A percentile compares a stretch with the other conserved stretches of the same genome.
These are phyloP conservation scores for Xiphorhynchus elegans DNA, from an alignment of 2,113 vertebrate genomes.

Conservation along the genomic window DNA sequence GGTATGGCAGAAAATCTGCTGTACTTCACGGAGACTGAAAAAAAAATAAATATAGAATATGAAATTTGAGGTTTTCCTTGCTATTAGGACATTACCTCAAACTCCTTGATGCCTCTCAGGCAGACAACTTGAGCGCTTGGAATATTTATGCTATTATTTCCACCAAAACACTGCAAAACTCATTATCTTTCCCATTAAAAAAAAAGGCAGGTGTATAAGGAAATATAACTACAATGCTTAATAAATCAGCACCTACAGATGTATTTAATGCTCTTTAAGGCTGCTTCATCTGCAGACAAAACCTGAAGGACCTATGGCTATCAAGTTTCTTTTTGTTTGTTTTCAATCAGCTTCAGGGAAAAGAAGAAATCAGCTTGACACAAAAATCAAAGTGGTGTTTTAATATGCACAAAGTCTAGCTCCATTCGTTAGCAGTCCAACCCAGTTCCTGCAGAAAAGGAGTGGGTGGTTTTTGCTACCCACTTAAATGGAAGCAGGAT, in stretches of 20 bases:
- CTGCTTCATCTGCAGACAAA: neutral
- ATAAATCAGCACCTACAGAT: slow-evolving; percentile 9
- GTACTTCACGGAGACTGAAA: neutral
- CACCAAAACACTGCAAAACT: neutral
- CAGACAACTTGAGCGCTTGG: neutral
- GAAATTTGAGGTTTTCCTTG: neutral
- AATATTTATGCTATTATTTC: neutral
- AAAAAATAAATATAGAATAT: neutral
- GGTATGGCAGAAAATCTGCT: neutral
- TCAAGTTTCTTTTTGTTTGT: slow-evolving; percentile 15
- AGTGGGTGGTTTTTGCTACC: slow-evolving; percentile 17
- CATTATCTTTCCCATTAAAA: neutral
- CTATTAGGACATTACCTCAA: neutral
- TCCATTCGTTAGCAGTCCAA: slow-evolving; percentile 23
- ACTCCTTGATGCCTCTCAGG: neutral
- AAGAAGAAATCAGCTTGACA: slow-evolving; percentile 8
- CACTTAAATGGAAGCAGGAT: slow-evolving; percentile 24
- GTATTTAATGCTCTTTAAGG: neutral
- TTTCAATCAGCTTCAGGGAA: slow-evolving; percentile 22
- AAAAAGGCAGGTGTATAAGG: slow-evolving; percentile 21
- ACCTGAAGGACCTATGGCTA: slow-evolving; percentile 5
- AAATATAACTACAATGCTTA: slow-evolving; percentile 3
- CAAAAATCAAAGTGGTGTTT: slow-evolving; percentile 13
- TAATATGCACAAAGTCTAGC: slow-evolving; percentile 31
- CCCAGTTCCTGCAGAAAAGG: slow-evolving; percentile 20